These are phyloP conservation scores for Brachionus rubens DNA, from an alignment of 1,140 invertebrate genomes.

Conservation along the genomic window DNA sequence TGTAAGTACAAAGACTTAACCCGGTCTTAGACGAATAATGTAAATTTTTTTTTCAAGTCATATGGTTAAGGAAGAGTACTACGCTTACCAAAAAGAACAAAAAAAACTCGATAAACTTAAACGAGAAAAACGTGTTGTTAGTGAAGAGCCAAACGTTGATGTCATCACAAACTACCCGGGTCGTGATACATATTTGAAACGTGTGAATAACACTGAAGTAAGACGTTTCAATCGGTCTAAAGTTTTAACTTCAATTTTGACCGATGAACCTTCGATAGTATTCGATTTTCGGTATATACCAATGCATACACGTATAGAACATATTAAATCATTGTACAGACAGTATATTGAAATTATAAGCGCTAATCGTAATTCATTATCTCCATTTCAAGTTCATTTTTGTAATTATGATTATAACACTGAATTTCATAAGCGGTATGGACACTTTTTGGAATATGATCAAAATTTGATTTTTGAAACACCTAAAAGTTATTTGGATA, in stretches of 20 bases:
- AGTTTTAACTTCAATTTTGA: slow-evolving; percentile 15
- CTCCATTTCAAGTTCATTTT: slow-evolving; percentile 40
- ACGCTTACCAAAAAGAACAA: slow-evolving; percentile 19
- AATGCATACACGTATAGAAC: slow-evolving; percentile 26
- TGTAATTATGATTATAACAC: slow-evolving; percentile 36
- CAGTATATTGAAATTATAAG: slow-evolving; percentile 28
- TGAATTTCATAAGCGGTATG: slow-evolving; percentile 31
- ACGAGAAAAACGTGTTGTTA: background rate
- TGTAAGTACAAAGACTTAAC: background rate
- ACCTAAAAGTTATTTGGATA: slow-evolving; percentile 24
- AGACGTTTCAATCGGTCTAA: background rate
- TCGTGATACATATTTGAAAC: background rate
- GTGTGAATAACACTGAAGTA: background rate
- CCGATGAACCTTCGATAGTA: slow-evolving; percentile 3
- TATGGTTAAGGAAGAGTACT: slow-evolving; percentile 39
- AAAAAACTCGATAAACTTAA: background rate
- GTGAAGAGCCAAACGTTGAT: background rate
- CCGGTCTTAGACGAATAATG: background rate
- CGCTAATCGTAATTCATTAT: background rate
- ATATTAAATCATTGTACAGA: slow-evolving; percentile 40
- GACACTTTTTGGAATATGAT: background rate
- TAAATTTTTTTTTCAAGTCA: background rate
- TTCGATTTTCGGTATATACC: slow-evolving; percentile 34
- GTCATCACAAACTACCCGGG: slow-evolving; percentile 31
- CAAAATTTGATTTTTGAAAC: slow-evolving; percentile 33